Evolutionary conservation across 2,113 vertebrate genomes (phyloP).

Genomic region (Egretta garzetta): DNA sequence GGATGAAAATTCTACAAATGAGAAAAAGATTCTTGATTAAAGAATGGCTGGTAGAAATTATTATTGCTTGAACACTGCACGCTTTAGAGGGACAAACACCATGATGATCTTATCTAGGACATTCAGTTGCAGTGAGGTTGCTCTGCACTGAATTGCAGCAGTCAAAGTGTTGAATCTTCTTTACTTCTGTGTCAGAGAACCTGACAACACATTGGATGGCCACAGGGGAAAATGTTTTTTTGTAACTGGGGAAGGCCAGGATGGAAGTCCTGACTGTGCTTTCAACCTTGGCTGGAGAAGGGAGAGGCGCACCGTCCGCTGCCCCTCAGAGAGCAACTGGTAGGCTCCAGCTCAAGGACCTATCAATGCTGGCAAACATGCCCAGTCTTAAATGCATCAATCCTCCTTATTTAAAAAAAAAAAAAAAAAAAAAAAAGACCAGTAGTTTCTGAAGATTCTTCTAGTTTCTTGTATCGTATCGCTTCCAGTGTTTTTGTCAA

Average conservation of each 20-base stretch:
- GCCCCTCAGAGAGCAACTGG: background rate
- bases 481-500: background rate
- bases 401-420: background rate
- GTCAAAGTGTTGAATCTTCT: background rate
- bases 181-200: background rate
- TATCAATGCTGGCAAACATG: background rate
- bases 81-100: background rate
- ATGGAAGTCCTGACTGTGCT: background rate
- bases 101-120: background rate
- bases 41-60: background rate
- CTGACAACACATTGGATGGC: background rate
- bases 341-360: background rate
- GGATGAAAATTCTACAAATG: background rate
- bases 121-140: background rate
- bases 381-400: background rate
- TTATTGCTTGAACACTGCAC: background rate
- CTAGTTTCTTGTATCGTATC: background rate
- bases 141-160: background rate
- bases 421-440: too few relatives aligned
- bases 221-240: background rate
- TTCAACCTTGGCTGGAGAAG: background rate
- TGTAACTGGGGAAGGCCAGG: background rate
- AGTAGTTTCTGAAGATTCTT: background rate
- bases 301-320: fast-evolving
- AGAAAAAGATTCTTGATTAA: background rate